phyloP scores from a whole-genome alignment of 2,797 vertebrate genomes.

The Coluber constrictor region DNA sequence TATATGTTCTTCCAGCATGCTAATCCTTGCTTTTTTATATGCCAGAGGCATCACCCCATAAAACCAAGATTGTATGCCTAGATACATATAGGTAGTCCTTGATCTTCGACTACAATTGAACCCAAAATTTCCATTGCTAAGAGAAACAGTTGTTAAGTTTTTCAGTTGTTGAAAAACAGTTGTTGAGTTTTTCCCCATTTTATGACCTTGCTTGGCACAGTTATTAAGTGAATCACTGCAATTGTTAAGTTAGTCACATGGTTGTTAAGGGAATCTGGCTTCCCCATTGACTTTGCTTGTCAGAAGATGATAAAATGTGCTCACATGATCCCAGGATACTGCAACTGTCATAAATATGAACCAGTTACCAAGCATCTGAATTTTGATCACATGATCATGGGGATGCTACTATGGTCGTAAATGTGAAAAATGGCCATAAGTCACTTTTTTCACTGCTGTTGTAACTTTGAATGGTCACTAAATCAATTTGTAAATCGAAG shows the following conservation, averaged over 20 bases:
- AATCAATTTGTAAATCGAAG: not conserved
- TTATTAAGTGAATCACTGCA: not conserved
- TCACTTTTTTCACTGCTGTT: not conserved
- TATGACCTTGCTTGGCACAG: too few species aligned
- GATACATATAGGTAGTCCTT: not conserved
- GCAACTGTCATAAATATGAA: not conserved
- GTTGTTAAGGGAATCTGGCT: not conserved
- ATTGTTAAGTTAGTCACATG: too few species aligned
- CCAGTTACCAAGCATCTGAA: not conserved
- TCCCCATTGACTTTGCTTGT: not conserved
- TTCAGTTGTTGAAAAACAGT: not conserved
- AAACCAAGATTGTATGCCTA: not conserved
- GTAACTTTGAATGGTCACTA: not conserved
- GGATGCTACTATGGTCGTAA: not conserved
- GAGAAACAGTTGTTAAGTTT: not conserved
- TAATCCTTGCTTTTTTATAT: not conserved
- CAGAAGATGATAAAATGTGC: too few species aligned
- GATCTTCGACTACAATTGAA: not conserved
- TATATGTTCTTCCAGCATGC: not conserved
- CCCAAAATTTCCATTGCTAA: not conserved
- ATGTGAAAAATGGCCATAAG: not conserved
- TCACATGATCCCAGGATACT: not conserved
- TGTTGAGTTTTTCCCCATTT: not conserved
- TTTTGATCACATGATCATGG: not conserved
- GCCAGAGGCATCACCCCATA: not conserved